phyloP scores from a whole-genome alignment of 1,140 invertebrate genomes.

The Melanaphis sacchari region DNA sequence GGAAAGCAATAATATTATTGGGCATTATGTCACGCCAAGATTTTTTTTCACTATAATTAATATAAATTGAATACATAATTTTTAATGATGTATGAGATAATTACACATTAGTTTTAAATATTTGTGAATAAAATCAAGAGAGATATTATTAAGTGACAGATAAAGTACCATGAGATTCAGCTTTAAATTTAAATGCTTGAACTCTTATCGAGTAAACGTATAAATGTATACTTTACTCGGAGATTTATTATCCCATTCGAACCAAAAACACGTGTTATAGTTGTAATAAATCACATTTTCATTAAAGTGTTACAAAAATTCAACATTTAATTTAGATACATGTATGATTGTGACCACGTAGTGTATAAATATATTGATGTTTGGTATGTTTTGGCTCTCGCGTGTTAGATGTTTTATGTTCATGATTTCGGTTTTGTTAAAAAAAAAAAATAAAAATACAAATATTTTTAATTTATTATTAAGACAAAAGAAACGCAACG shows the following conservation, averaged over 20 bases:
- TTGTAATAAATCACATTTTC: slow-evolving; percentile 5
- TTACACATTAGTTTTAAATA: not conserved
- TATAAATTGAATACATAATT: not conserved
- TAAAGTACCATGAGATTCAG: not conserved
- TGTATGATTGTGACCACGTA: not conserved
- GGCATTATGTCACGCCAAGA: no score
- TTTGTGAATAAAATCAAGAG: not conserved
- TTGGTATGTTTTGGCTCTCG: not conserved
- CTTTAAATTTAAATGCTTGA: slow-evolving; percentile 5
- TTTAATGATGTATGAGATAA: not conserved
- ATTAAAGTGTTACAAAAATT: not conserved
- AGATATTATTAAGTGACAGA: not conserved
- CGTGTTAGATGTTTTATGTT: not conserved
- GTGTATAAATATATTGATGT: not conserved
- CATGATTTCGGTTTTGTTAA: not conserved
- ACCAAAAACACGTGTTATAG: not conserved
- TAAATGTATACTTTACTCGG: not conserved
- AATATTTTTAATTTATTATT: slow-evolving; percentile 3
- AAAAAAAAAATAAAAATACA: not conserved
- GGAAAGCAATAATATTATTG: not conserved
- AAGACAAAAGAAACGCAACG: not conserved
- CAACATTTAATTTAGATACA: not conserved
- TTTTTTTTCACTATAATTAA: not conserved
- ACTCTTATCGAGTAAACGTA: not conserved
- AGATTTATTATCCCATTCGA: not conserved